Base-by-base conservation (phyloP, 2,113 vertebrate genomes). In the Caloenas nicobarica region DNA sequence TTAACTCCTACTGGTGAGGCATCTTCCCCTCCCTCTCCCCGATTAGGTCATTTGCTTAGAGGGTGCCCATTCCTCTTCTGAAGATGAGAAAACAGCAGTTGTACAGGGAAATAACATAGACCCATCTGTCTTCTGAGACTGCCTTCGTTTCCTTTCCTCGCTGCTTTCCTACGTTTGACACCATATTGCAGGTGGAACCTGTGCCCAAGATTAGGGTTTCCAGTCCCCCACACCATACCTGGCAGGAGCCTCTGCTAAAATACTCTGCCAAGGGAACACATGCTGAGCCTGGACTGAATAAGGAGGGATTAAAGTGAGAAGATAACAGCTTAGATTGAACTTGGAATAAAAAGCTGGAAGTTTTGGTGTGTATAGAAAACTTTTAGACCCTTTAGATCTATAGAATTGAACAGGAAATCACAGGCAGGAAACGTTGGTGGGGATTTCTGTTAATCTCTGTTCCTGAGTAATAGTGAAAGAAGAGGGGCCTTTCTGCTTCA, bases 1-100 rank as follows among this genome's bases (percentile, higher is more conserved):
- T 99, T 98, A 99, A 99, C 98, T 99, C 99, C 40, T 99, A 99
- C 98, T 99, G 99, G 99, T 99, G 92, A 98, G 98, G 80, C 89
- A 68, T 56, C 69, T 90, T 66, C 77, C 34, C 18, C 60, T 24
- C 66, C 64, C 40, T 57, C 54, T 82, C 50, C n/a, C 21, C 11
- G 0, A 0, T 80, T 70, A 86, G 84, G 72, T 89, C 42, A 66
- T 72, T 78, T 82, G 29, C 56, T 86, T 26, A 2, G 26, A 64
- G 74, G 38, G 58, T 62, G 31, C 69, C 60, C 4, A 0, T 88
- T 92, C 53, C 46, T 78, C 33, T 70, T 57, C 51, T 62, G 40
- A 70, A 46, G 31, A 34, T 31, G 38, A 61, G 85, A 34, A 80
- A 76, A 14, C 33, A 83, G 71, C 48, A 69, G 22, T 42, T 40